phyloP scores from a whole-genome alignment of 1,140 invertebrate species.

The Drosophila sucinea region DNA sequence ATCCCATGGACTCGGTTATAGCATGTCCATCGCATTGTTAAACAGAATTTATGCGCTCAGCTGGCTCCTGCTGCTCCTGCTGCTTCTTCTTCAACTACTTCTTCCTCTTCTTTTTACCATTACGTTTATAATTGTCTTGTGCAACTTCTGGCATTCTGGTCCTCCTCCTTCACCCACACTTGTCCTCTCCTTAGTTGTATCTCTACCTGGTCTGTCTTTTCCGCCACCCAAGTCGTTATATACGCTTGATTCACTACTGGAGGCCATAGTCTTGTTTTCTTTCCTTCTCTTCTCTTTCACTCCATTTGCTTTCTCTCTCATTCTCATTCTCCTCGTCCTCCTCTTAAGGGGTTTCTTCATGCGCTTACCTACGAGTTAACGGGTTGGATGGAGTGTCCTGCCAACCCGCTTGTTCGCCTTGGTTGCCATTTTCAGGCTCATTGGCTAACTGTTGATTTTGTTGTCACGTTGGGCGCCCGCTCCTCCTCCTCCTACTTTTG shows the following conservation, averaged over 20 bases:
- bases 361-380: constrained; percentile 37
- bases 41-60: constrained; percentile 76
- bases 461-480: constrained; percentile 24
- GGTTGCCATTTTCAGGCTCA: constrained; percentile 70
- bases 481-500: constrained; percentile 9
- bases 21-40: constrained; percentile 70
- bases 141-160: constrained; percentile 62
- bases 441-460: constrained; percentile 81
- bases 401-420: background rate
- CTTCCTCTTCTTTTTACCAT: constrained; percentile 57
- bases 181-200: background rate
- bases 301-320: background rate
- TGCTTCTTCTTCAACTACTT: constrained; percentile 35
- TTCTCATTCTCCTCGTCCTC: background rate
- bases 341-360: constrained; percentile 4
- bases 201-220: background rate
- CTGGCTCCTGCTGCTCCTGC: constrained; percentile 54
- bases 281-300: background rate
- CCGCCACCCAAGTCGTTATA: constrained; percentile 51
- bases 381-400: constrained; percentile 38
- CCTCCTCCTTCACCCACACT: background rate
- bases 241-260: constrained; percentile 1
- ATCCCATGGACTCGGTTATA: constrained; percentile 40
- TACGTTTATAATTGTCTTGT: constrained; percentile 81
- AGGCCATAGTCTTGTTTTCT: constrained; percentile 2